phyloP scores from a whole-genome alignment of 2,888 invertebrate genomes.

The Acanthoscelides obtectus region DNA sequence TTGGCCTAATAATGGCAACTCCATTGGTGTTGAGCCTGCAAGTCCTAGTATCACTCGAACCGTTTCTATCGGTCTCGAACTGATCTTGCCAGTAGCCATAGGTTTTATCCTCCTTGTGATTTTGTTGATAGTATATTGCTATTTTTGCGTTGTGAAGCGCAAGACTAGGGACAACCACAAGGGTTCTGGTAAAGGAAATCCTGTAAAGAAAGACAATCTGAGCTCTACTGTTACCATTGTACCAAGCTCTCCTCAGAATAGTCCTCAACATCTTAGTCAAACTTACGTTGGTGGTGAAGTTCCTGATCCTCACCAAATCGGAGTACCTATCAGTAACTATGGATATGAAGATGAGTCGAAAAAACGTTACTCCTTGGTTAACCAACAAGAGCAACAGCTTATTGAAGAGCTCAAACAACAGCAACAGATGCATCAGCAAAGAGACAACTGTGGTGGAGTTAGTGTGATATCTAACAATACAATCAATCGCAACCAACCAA shows the following conservation, averaged over 20 bases:
- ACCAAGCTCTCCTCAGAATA: constrained; percentile 42
- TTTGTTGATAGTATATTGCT: constrained; percentile 48
- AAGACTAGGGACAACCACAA: constrained; percentile 36
- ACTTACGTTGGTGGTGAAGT: constrained; percentile 37
- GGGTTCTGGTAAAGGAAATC: constrained; percentile 30
- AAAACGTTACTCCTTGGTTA: constrained; percentile 49
- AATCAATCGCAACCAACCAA: constrained; percentile 44
- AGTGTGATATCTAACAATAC: constrained; percentile 46
- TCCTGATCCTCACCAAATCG: constrained; percentile 46
- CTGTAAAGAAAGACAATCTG: constrained; percentile 42
- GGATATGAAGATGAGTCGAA: constrained; percentile 49
- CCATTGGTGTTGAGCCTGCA: constrained; percentile 37
- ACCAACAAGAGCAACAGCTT: constrained; percentile 48
- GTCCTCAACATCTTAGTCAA: constrained; percentile 32
- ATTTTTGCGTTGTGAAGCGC: constrained; percentile 49
- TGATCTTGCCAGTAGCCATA: constrained; percentile 50
- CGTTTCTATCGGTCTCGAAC: constrained; percentile 46
- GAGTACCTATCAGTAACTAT: constrained; percentile 46
- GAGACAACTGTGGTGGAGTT: constrained; percentile 38
- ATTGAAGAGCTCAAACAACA: constrained; percentile 48
- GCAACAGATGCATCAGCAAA: constrained; percentile 37
- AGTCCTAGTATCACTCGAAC: constrained; percentile 45
- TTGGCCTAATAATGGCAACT: constrained; percentile 42
- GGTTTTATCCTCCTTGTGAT: constrained; percentile 47
- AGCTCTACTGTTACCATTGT: constrained; percentile 48